Base-by-base conservation (phyloP, 2,888 invertebrate species). In the Phlogophora meticulosa region DNA sequence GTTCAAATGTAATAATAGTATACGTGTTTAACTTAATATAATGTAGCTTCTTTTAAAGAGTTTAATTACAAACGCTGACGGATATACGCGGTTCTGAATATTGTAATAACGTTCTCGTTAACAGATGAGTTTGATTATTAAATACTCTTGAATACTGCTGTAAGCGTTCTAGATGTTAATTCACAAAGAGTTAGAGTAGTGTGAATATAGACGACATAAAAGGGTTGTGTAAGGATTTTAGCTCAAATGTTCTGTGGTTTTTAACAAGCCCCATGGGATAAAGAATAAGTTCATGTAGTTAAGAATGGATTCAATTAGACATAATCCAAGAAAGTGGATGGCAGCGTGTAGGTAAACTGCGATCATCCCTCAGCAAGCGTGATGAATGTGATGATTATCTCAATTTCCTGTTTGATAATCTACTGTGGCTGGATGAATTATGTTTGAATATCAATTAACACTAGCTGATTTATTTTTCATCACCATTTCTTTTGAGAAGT, bases 11-110 rank as follows among this genome's bases (percentile, higher is more conserved):
- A 48, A 46, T 10, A 17, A 24, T 32, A 52, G 46, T 34, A n/a
- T n/a, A n/a, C n/a, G n/a, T 46, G 7, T 65, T 53, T 10, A 24
- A 42, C 24, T 4, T 56, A 57, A 53, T 64, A 61, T 46, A 40
- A 51, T 51, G 46, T 57, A 40, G 24, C 34, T 72, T 24, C 46
- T 46, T 72, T 20, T 58, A 43, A 70, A 70, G 55, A 63, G 51
- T 68, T 76, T 56, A 62, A 80, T 71, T 71, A 80, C 22, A 53
- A 59, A 62, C 28, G 76, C 52, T 65, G 51, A 34, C 36, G 51
- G 36, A 32, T 40, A 61, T 42, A 34, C 32, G 52, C 49, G 45
- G 48, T 45, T 61, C 49, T 53, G 59, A 45, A 57, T 40, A 58
- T 76, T 76, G 55, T 63, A 71, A 77, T 70, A 60, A 71, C 51